A percentile compares a stretch with the other conserved stretches of the same genome.
These are phyloP conservation scores for Cotesia typhae DNA, from an alignment of 1,140 invertebrate species.

Conservation along the genomic window DNA sequence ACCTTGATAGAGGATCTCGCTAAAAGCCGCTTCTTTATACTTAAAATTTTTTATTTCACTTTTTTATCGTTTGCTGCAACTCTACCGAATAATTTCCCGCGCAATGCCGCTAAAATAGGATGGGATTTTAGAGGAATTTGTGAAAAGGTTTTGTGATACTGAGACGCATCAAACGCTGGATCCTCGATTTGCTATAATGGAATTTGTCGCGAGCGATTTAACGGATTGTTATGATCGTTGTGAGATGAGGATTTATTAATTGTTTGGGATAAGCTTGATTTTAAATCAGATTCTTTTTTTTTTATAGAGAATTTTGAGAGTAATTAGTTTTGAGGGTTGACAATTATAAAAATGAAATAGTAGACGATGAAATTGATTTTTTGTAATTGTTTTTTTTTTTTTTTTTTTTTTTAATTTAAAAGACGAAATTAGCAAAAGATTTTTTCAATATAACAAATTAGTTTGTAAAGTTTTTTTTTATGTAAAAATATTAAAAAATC, in stretches of 20 bases:
- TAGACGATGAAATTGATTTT: no score
- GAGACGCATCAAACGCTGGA: conserved; percentile 5
- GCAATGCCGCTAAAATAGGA: conserved; percentile 16
- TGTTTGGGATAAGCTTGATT: no score
- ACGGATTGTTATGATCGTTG: not conserved
- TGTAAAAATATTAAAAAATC: no score
- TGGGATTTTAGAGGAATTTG: not conserved
- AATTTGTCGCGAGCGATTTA: conserved; percentile 27
- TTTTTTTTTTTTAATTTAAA: no score
- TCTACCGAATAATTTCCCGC: conserved; percentile 39
- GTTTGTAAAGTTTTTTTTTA: no score
- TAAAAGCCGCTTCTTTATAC: conserved; percentile 37
- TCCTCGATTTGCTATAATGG: conserved; percentile 3
- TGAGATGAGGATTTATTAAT: not conserved
- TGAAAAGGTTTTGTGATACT: not conserved
- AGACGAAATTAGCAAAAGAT: no score
- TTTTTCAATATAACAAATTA: no score
- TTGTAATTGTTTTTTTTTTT: no score
- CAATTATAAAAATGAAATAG: no score
- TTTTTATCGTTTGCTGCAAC: conserved; percentile 37
- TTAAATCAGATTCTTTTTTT: no score
- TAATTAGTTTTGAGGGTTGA: no score
- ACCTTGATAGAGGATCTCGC: conserved; percentile 35
- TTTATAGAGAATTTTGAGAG: no score
- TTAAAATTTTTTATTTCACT: conserved; percentile 14